Evolutionary conservation across 2,888 invertebrate species (phyloP).

Genomic region (Tenthredo mesomela): DNA sequence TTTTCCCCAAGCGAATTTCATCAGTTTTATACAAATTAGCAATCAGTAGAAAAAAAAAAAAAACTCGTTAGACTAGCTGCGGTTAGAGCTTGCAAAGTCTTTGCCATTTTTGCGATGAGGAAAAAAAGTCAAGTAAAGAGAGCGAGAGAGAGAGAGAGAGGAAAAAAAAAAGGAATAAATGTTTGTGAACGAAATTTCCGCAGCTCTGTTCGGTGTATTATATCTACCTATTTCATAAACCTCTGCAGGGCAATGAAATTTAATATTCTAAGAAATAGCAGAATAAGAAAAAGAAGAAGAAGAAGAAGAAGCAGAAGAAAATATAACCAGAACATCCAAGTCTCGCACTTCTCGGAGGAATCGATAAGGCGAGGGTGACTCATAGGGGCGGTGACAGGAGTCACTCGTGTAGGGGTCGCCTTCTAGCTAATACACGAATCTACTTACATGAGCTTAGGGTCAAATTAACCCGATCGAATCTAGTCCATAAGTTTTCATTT

Average conservation of each 20-base stretch:
- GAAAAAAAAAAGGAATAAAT: neutral
- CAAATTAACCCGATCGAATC: neutral
- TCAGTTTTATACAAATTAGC: neutral
- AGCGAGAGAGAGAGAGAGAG: neutral
- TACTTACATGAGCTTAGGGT: neutral
- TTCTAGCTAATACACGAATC: constrained; percentile 44
- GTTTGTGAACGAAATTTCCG: constrained; percentile 7
- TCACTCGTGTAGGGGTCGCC: constrained; percentile 13
- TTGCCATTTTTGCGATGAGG: neutral
- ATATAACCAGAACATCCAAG: constrained; percentile 28
- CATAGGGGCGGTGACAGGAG: constrained; percentile 47
- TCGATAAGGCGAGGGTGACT: constrained; percentile 51
- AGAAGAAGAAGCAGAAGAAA: neutral
- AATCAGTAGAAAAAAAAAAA: neutral
- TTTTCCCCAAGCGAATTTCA: neutral
- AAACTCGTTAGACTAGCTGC: neutral
- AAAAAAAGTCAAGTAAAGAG: neutral
- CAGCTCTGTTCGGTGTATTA: neutral
- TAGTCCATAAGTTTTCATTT: neutral
- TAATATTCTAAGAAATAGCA: constrained; percentile 21
- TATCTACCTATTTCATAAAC: neutral
- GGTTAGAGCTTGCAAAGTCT: neutral
- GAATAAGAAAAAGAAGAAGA: neutral
- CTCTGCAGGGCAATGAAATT: constrained; percentile 7
- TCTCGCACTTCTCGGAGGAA: constrained; percentile 15